These are phyloP conservation scores for Stictonetta naevosa DNA, from an alignment of 2,113 vertebrate species.

Conservation along the genomic window DNA sequence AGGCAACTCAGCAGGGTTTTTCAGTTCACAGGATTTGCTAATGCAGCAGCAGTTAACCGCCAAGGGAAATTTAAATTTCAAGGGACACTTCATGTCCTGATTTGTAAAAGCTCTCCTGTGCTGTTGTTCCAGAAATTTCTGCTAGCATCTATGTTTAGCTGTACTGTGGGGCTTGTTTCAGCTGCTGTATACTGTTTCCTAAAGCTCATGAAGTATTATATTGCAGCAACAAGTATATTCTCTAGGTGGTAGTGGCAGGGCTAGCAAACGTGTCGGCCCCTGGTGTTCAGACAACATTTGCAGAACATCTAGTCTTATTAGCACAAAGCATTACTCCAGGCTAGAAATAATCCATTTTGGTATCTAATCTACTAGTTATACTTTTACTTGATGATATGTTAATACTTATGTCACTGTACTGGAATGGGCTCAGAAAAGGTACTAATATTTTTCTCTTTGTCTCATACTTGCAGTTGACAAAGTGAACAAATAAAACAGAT, in stretches of 20 bases:
- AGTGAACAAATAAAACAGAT: background rate
- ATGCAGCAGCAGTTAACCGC: conserved; percentile 6
- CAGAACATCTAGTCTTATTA: conserved; percentile 22
- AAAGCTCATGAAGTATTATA: background rate
- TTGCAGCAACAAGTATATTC: background rate
- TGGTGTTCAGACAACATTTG: background rate
- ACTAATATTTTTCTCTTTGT: background rate
- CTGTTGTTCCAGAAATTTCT: conserved; percentile 54
- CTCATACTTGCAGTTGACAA: background rate
- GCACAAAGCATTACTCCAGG: conserved; percentile 8
- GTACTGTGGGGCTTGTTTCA: background rate
- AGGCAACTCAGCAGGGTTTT: conserved; percentile 30
- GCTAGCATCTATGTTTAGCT: conserved; percentile 10
- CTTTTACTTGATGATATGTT: background rate
- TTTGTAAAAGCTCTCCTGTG: conserved; percentile 42
- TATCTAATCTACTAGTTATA: conserved; percentile 15
- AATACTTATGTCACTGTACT: background rate
- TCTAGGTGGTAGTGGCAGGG: background rate
- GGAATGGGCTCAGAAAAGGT: background rate
- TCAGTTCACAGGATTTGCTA: conserved; percentile 44
- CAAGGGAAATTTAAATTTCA: conserved; percentile 62
- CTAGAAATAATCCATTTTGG: conserved; percentile 1
- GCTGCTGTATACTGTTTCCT: background rate
- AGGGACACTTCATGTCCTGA: conserved; percentile 41
- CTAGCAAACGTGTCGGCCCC: conserved; percentile 39